phyloP scores from a whole-genome alignment of 2,888 invertebrate species.

The Ormia ochracea region DNA sequence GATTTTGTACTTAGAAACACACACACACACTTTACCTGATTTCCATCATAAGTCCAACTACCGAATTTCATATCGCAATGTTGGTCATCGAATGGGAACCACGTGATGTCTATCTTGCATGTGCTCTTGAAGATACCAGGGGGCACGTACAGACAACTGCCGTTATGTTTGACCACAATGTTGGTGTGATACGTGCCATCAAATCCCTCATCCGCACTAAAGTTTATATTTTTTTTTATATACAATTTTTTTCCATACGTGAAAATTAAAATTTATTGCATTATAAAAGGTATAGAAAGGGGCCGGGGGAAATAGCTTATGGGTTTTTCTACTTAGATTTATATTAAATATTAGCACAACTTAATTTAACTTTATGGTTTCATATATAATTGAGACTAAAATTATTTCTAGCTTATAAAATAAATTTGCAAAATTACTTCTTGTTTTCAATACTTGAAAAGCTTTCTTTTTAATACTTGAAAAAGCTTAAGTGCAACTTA shows the following conservation, averaged over 20 bases:
- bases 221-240: conserved; percentile 61
- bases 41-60: conserved; percentile 99
- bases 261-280: conserved; percentile 54
- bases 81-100: conserved; percentile 99
- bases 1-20: conserved; percentile 18
- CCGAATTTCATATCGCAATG: conserved; percentile 99
- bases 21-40: conserved; percentile 83
- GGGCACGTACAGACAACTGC: conserved; percentile 99
- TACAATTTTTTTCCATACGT: conserved; percentile 59
- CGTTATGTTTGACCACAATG: conserved; percentile 98
- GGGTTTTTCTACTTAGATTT: neutral
- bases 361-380: neutral
- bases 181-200: conserved; percentile 99
- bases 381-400: neutral
- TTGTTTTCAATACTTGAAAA: neutral
- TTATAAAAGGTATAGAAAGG: neutral
- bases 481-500: neutral
- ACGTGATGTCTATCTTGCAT: conserved; percentile 99
- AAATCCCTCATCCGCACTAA: conserved; percentile 99
- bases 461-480: neutral
- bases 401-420: neutral
- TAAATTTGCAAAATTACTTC: neutral
- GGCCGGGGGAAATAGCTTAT: neutral
- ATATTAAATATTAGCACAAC: neutral
- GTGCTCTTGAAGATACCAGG: conserved; percentile 99